Conservation (phyloP, 2,113 vertebrate genomes). For the Benitochromis conjunctus region DNA sequence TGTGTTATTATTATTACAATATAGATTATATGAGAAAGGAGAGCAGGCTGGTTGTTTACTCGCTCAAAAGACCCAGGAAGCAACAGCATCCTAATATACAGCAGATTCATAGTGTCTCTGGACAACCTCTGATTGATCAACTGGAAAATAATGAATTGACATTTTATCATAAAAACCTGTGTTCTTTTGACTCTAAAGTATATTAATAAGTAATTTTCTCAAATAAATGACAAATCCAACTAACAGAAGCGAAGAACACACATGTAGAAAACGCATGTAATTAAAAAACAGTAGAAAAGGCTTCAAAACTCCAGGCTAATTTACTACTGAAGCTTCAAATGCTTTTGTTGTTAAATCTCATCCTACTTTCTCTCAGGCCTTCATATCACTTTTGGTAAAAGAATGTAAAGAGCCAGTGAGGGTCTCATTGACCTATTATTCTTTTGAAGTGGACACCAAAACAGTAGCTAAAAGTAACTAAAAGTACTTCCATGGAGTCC, state of each 20-base stretch:
- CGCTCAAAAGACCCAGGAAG: not conserved
- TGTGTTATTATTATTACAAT: not conserved
- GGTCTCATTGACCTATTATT: not conserved
- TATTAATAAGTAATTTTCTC: no score
- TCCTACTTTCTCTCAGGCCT: no score
- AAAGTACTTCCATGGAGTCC: not conserved
- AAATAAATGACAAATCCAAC: no score
- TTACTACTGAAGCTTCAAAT: no score
- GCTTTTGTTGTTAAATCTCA: no score
- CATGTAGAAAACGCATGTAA: no score
- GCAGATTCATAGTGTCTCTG: not conserved
- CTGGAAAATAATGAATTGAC: accelerated
- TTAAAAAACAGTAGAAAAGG: no score
- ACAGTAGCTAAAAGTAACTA: accelerated
- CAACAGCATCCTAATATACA: accelerated
- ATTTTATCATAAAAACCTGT: not conserved
- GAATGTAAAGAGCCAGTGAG: no score
- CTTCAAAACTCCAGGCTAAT: no score
- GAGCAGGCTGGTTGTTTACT: not conserved
- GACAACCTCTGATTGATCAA: not conserved
- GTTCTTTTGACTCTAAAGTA: not conserved
- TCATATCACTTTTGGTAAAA: no score
- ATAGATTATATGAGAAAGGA: not conserved
- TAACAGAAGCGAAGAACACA: no score
- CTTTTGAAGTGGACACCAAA: not conserved